Evolutionary conservation across 2,113 vertebrate species (phyloP), one percentile per base, ranked within the genome.

Genomic region (Platycercus adscitus): DNA sequence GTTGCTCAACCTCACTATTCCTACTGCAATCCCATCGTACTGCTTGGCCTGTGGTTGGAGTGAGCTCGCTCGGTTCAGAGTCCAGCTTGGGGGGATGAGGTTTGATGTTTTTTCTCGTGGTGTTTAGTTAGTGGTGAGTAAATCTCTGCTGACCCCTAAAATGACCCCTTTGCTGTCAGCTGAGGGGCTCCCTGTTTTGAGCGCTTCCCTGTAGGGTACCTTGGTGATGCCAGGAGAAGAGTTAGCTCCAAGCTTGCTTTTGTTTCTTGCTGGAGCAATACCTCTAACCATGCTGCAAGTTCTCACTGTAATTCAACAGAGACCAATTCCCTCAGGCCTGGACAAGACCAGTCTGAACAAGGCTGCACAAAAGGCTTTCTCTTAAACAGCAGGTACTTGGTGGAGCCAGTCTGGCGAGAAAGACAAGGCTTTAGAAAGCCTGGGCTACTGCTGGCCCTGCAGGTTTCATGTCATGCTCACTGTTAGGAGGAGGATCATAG

Each of bases 1-100:
- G 10, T 8, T 4, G 12, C 39, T 17, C 2, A 2, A 1, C 10
- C 3, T 1, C 13, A 2, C 28, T 5, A 1, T 25, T 12, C 13
- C 17, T 26, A 1, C 31, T 14, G 61, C 7, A 2, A 3, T 35
- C 24, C 41, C 52, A 1, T 26, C 63, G 2, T 13, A 7, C 49
- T 23, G 46, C 85, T 52, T 3, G 1, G 4, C 17, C 46, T 14
- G 11, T 5, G 53, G 33, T 9, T 24, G 73, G 20, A 29, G 39
- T 2, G 41, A 11, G 11, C 26, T n/a, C 4, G 0, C 39, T 60
- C 3, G 0, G 77, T 64, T 50, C 86, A 50, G 33, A 78, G 80
- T 83, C 64, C 65, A 14, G 33, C 64, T 2, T 5, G 10, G 25
- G 26, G 18, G 18, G 3, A 0, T 12, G 68, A 24, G 53, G 29